A percentile compares a stretch with the other conserved stretches of the same genome.
These are phyloP conservation scores for Poecilia wingei DNA, from an alignment of 2,797 vertebrate species.

Conservation along the genomic window DNA sequence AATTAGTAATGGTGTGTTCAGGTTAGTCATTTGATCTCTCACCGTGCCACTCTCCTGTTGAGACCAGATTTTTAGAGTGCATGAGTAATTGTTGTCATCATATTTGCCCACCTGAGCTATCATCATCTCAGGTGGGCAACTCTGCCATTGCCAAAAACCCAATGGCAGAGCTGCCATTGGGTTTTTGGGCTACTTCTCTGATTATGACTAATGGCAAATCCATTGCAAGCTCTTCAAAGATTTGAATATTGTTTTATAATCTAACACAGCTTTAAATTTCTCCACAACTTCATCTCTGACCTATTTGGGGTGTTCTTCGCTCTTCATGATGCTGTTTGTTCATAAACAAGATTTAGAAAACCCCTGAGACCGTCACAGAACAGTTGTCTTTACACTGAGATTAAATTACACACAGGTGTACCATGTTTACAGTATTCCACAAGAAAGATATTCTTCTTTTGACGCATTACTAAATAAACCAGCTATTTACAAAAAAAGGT, in stretches of 20 bases:
- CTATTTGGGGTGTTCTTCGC: background rate
- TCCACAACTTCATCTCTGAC: background rate
- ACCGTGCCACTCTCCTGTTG: background rate
- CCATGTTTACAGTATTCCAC: background rate
- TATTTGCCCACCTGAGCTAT: background rate
- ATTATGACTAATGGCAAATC: background rate
- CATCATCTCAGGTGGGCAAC: no score
- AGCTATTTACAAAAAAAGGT: background rate
- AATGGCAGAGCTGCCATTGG: background rate
- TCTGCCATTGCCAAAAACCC: no score
- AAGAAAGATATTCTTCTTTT: background rate
- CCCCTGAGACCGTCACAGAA: background rate
- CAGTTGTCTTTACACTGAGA: background rate
- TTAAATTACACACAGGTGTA: background rate
- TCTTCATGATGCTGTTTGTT: background rate
- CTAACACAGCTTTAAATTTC: background rate
- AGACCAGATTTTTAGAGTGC: background rate
- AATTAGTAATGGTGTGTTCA: background rate
- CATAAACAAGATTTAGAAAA: background rate
- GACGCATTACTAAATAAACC: background rate
- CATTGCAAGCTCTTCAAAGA: background rate
- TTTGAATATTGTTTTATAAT: conserved; percentile 1
- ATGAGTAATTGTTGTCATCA: background rate
- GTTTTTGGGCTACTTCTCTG: background rate
- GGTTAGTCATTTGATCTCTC: background rate